Evolutionary conservation across 1,140 invertebrate species (phyloP).

Genomic region (Globodera rostochiensis): DNA sequence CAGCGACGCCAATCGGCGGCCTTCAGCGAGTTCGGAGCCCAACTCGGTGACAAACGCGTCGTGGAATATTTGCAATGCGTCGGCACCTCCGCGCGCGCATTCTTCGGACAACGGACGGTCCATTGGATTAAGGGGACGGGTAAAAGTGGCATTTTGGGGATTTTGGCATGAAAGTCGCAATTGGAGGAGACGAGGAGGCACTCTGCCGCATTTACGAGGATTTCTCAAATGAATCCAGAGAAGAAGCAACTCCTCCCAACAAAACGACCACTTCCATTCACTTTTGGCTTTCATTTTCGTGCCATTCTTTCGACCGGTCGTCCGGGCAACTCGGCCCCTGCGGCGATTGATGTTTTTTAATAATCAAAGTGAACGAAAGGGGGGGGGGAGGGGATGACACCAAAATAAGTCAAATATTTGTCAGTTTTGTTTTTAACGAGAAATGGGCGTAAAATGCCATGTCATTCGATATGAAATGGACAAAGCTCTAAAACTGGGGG

Average conservation of each 20-base stretch:
- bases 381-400: too few relatives aligned
- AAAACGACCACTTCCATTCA: not conserved
- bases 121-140: constrained; percentile 6
- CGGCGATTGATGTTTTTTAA: not conserved
- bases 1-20: constrained; percentile 33
- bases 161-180: too few relatives aligned
- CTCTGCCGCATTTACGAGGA: not conserved
- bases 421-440: not conserved
- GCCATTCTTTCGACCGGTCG: not conserved
- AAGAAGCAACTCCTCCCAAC: too few relatives aligned
- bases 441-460: too few relatives aligned
- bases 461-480: too few relatives aligned
- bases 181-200: too few relatives aligned
- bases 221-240: too few relatives aligned
- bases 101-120: not conserved
- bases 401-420: not conserved
- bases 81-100: constrained; percentile 6
- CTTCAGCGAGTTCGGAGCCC: constrained; percentile 16
- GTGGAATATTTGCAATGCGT: constrained; percentile 23
- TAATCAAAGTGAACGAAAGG: not conserved
- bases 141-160: not conserved
- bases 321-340: not conserved
- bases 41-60: constrained; percentile 54
- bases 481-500: too few relatives aligned
- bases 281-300: not conserved